Conservation (phyloP, 2,113 vertebrate species). For the Laticauda colubrina region DNA sequence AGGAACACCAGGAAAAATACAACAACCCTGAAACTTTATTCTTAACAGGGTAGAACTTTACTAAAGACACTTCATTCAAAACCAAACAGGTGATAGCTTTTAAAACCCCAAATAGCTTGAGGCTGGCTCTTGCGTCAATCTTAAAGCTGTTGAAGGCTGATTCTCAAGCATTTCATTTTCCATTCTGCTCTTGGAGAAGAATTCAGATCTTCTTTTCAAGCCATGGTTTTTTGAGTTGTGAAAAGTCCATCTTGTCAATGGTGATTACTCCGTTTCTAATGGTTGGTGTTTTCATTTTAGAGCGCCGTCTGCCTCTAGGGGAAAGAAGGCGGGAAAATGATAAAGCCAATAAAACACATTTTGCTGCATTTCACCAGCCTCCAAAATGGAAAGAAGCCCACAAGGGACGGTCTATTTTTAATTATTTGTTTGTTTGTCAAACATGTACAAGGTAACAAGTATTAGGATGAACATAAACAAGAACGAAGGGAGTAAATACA, state of each 20-base stretch:
- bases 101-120: neutral
- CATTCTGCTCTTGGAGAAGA: neutral
- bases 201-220: neutral
- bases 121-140: neutral
- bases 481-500: too few species aligned
- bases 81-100: neutral
- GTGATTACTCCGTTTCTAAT: neutral
- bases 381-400: neutral
- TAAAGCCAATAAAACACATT: neutral
- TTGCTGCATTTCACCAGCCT: neutral
- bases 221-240: neutral
- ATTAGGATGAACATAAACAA: too few species aligned
- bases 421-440: too few species aligned
- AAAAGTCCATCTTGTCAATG: neutral
- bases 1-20: neutral
- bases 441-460: too few species aligned
- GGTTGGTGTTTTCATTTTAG: neutral
- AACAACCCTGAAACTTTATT: neutral
- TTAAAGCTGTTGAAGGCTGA: neutral
- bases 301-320: neutral
- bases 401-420: neutral
- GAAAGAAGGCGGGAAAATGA: neutral
- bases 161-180: neutral
- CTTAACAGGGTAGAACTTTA: neutral
- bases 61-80: neutral